Conservation (phyloP, 2,113 vertebrate species). For the Tupaia tana region DNA sequence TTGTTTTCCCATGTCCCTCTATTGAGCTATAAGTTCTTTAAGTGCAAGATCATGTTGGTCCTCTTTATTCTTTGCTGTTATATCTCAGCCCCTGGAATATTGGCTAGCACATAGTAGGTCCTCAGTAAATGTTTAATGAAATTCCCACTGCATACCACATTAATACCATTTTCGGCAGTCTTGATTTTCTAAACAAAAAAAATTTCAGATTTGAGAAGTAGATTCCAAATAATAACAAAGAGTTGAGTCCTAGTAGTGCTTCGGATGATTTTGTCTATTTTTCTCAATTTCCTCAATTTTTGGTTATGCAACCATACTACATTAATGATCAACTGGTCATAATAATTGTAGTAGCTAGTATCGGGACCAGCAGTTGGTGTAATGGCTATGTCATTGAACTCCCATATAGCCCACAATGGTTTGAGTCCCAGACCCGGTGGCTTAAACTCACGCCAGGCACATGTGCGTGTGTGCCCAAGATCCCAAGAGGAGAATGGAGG, state of each 20-base stretch:
- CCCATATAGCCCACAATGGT: too few relatives aligned
- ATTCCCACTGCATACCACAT: not conserved
- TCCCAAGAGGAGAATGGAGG: too few relatives aligned
- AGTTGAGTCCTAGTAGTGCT: not conserved
- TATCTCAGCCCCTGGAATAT: not conserved
- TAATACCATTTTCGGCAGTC: not conserved
- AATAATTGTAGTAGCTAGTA: not conserved
- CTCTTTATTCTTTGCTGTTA: not conserved
- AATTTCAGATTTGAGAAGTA: conserved; percentile 24
- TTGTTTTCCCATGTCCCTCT: conserved; percentile 1
- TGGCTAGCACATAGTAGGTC: not conserved
- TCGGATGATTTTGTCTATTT: not conserved
- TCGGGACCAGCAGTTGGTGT: not conserved
- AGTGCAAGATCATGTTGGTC: not conserved
- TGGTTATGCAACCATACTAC: not conserved
- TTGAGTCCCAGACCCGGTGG: too few relatives aligned
- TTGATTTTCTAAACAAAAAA: conserved; percentile 16
- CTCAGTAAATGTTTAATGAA: not conserved
- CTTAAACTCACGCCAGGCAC: too few relatives aligned
- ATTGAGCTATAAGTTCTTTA: not conserved
- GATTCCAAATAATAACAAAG: not conserved
- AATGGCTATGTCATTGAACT: too few relatives aligned
- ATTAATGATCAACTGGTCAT: not conserved
- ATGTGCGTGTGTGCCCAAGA: too few relatives aligned
- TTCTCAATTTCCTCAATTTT: conserved; percentile 6